A percentile compares a stretch with the other conserved stretches of the same genome.
These are phyloP conservation scores for Athene noctua DNA, from an alignment of 2,113 vertebrate species.

Conservation along the genomic window DNA sequence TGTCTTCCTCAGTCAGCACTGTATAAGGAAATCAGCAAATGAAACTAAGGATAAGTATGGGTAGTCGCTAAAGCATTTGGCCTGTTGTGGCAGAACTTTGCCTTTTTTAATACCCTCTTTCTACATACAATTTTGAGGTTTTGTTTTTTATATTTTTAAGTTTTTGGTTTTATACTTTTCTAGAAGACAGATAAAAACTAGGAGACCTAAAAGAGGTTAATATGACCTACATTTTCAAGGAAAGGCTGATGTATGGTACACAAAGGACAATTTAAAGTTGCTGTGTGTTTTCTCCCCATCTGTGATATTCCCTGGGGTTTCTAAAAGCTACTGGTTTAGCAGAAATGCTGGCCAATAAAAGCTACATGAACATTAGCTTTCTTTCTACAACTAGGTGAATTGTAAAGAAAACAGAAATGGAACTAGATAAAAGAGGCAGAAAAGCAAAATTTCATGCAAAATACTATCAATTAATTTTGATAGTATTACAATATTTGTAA, in stretches of 20 bases:
- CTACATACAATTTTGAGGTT: background rate
- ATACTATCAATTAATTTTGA: background rate
- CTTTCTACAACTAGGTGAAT: background rate
- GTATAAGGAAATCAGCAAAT: background rate
- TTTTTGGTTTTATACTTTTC: background rate
- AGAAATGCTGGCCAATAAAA: constrained; percentile 5
- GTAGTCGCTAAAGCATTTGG: background rate
- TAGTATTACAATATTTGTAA: background rate
- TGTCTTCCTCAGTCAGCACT: background rate
- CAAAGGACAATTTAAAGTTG: background rate
- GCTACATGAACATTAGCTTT: background rate
- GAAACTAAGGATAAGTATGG: background rate
- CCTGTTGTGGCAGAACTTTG: background rate
- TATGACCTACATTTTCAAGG: background rate
- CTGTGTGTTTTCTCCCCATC: background rate
- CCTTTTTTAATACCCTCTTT: background rate
- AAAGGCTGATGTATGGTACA: background rate
- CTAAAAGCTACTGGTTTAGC: background rate
- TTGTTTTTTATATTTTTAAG: background rate
- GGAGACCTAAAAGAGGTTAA: background rate
- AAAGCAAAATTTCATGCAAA: background rate
- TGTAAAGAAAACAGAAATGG: background rate
- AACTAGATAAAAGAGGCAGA: background rate
- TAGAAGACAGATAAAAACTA: background rate
- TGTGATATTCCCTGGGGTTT: background rate